Conservation (phyloP, 2,888 invertebrate genomes). For the Rhabditoides inermis region DNA sequence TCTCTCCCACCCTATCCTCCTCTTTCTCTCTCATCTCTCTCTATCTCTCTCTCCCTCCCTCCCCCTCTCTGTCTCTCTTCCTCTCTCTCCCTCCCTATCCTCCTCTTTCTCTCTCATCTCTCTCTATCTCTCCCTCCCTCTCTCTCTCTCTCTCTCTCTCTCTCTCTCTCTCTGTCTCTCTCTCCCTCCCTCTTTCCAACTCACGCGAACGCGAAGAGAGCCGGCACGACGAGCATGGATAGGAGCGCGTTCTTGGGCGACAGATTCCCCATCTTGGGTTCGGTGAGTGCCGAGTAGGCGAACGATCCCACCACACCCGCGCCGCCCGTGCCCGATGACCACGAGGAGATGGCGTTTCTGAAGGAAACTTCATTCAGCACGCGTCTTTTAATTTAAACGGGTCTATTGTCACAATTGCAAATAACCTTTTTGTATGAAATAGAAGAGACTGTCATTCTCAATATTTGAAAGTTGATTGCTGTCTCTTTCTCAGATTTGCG, state of each 20-base stretch:
- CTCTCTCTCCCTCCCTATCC: constrained; percentile 1
- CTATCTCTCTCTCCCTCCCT: too few species aligned
- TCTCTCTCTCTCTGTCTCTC: constrained; percentile 2
- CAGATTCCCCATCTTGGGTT: constrained; percentile 57
- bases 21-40: neutral
- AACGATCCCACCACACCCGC: constrained; percentile 66
- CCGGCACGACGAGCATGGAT: constrained; percentile 67
- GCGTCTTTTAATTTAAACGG: too few species aligned
- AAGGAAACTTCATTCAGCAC: too few species aligned
- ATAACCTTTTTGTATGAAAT: neutral
- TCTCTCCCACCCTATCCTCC: neutral
- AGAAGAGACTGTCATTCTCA: neutral
- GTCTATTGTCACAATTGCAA: neutral
- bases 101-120: neutral
- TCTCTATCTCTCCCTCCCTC: constrained; percentile 1
- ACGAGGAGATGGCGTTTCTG: constrained; percentile 71
- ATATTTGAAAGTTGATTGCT: neutral
- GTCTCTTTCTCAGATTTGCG: neutral
- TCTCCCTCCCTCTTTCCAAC: constrained; percentile 1
- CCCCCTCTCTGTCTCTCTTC: neutral
- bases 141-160: neutral
- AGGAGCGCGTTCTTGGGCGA: constrained; percentile 59
- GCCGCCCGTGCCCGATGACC: constrained; percentile 74
- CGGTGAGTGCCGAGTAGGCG: constrained; percentile 60
- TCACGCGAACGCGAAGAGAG: constrained; percentile 62